Evolutionary conservation across 2,113 vertebrate species (phyloP).

Genomic region (Phylloscopus whistleri): DNA sequence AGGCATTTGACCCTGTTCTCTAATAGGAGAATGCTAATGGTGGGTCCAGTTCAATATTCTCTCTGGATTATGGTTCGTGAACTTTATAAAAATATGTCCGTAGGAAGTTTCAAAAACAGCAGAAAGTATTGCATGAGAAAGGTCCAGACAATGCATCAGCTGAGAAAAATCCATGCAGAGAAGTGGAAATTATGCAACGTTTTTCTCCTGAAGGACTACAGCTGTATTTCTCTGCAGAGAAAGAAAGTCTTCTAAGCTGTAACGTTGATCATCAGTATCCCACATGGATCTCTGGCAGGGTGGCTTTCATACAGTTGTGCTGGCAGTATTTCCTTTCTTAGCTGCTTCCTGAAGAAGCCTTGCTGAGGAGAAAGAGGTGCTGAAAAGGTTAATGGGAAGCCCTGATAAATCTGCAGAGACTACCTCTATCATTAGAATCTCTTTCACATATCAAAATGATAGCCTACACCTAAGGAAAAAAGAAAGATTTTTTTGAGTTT

Average conservation of each 20-base stretch:
- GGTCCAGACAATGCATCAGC: not conserved
- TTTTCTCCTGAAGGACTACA: not conserved
- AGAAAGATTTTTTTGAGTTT: not conserved
- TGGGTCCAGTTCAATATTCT: not conserved
- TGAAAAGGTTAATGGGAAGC: constrained; percentile 8
- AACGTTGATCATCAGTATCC: not conserved
- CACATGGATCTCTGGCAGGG: not conserved
- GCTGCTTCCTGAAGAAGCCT: not conserved
- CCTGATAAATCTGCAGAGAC: not conserved
- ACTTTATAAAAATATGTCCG: not conserved
- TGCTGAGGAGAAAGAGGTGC: not conserved
- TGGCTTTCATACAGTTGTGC: not conserved
- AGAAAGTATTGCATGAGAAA: not conserved
- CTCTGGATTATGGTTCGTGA: not conserved
- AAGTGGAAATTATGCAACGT: not conserved
- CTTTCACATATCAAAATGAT: not conserved
- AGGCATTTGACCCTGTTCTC: not conserved
- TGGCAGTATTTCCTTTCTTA: not conserved
- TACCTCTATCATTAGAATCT: not conserved
- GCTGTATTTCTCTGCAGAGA: not conserved
- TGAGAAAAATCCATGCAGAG: not conserved
- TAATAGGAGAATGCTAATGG: not conserved
- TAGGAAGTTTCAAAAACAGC: not conserved
- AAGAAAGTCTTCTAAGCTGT: not conserved
- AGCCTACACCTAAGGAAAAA: not conserved